Conservation (phyloP, 2,113 vertebrate genomes). For the Strigops habroptila region DNA sequence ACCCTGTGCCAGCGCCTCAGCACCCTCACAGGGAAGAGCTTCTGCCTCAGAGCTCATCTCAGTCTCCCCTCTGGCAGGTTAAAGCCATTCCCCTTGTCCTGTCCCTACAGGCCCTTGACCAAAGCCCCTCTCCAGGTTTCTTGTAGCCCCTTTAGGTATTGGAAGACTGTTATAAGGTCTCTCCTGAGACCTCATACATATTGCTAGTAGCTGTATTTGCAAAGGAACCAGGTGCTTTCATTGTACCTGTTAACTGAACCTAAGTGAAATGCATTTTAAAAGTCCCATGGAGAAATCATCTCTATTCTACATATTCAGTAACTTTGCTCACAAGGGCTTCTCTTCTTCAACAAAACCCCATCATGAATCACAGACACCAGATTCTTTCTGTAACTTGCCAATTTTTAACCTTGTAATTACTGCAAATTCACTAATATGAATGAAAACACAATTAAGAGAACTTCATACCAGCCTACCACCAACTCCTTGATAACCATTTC, state of each 20-base stretch:
- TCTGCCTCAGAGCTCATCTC: neutral
- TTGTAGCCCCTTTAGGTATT: neutral
- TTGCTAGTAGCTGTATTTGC: neutral
- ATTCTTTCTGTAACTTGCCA: neutral
- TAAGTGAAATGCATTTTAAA: neutral
- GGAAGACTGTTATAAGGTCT: neutral
- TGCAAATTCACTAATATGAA: neutral
- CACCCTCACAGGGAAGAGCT: too few relatives aligned
- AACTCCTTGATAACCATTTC: neutral
- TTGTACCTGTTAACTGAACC: neutral
- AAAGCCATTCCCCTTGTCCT: too few relatives aligned
- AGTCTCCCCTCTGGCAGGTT: neutral
- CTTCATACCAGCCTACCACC: neutral
- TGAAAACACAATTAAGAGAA: neutral
- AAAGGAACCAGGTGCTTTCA: neutral
- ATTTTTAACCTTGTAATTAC: neutral
- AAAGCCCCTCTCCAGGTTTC: neutral
- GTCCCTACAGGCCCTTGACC: too few relatives aligned
- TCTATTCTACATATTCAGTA: neutral
- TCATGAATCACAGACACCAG: neutral
- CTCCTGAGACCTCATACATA: neutral
- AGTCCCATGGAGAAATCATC: neutral
- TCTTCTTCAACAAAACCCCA: neutral
- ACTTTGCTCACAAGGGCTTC: neutral
- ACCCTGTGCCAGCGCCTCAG: too few relatives aligned